Evolutionary conservation across 2,113 vertebrate species (phyloP), one percentile per base, ranked within the genome.

Genomic region (Ceratotherium simum): DNA sequence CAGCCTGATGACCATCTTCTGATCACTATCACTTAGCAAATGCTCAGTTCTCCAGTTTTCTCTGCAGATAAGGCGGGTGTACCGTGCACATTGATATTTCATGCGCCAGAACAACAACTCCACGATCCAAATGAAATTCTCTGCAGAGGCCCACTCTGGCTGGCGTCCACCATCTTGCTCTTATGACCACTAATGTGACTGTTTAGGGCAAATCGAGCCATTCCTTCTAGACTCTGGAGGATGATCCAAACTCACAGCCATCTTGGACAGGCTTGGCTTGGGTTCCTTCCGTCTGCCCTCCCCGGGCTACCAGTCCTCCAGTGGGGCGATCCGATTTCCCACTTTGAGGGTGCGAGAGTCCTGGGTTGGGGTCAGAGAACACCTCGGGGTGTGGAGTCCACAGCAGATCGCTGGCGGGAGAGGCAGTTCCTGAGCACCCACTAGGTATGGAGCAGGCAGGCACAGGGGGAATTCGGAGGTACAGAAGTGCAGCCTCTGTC

Each of bases 201-300:
- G 70, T 93, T 76, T 76, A 10, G 17, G 84, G 93, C 95, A 56
- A 76, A 58, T 8, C 46, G 96, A 96, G 97, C 95, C 91, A 97
- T 91, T 91, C 89, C 60, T 95, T 95, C 97, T 94, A 97, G 73
- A 75, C 70, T 92, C 33, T 98, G 89, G 95, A 96, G 96, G 83
- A 90, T 94, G 94, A 98, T 91, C 90, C 95, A 65, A 97, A 97
- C 87, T 93, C 78, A 76, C 39, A 93, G 97, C 96, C 97, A 67
- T 95, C 97, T 97, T 93, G 95, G 69, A 81, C 79, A 94, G 18
- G 89, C 98, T 97, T 36, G 2, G 85, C 94, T 64, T 18, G 2
- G n/a, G 79, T 80, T 95, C 97, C 96, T 97, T 97, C 92, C 97
- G 97, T 76, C 89, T 96, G 85, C 90, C 95, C 83, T 96, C 92